Evolutionary conservation across 2,797 vertebrate genomes (phyloP), one percentile per base, ranked within the genome.

Genomic region (Trachops cirrhosus): DNA sequence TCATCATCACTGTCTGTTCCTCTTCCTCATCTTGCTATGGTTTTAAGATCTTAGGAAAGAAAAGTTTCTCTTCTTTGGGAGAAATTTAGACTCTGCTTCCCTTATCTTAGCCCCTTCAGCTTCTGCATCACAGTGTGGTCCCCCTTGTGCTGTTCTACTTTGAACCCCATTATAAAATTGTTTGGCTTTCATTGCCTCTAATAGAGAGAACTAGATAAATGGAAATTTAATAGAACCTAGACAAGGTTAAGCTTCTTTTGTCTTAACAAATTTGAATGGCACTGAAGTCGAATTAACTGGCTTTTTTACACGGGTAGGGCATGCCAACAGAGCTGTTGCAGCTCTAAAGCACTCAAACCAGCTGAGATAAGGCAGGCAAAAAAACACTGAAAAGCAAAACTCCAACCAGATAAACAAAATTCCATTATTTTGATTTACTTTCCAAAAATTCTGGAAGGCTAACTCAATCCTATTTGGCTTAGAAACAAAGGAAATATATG

Each of bases 401-500:
- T 86, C 37, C 57, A 39, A 32, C 21, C 64, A 86, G 92, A 93
- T 79, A 91, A 95, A 80, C 59, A 96, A 79, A 89, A 77, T 93
- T 89, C 62, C 71, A 88, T 71, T 92, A 67, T 87, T 90, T 80
- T 85, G 48, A 94, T 91, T 89, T 82, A 87, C 21, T 89, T 96
- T 87, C 85, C 77, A 68, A 86, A 93, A 86, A 68, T 96, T 88
- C 39, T 97, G 77, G 80, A 96, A 85, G 82, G 12, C 34, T 67
- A 64, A 52, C 24, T 62, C 22, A 73, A 29, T 84, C 26, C 34
- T 85, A 46, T 67, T 80, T 78, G 90, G 41, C 39, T 80, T 95
- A 89, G 50, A 87, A 97, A 92, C 84, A 95, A 85, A 90, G 87
- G 59, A 94, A 96, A 88, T 92, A 15, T 46, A 92, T 85, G 24